Conservation (phyloP, 1,140 invertebrate species). For the Tetragnatha versicolor region DNA sequence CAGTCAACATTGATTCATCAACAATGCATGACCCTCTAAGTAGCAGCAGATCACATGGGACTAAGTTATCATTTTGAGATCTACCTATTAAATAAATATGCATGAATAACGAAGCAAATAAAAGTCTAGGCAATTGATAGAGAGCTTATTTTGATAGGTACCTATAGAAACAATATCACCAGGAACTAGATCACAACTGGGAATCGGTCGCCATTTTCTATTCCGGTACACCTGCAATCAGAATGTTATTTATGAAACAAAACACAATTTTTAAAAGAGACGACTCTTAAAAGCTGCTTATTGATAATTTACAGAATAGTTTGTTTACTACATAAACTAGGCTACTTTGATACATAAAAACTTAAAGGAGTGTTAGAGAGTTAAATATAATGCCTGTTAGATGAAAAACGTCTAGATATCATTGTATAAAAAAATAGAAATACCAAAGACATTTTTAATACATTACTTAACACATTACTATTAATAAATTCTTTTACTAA, state of each 20-base stretch:
- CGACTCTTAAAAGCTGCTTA: neutral
- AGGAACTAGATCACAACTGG: slow-evolving; percentile 88
- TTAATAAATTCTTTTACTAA: too few relatives aligned
- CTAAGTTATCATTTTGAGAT: slow-evolving; percentile 82
- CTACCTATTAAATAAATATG: slow-evolving; percentile 66
- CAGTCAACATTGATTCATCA: slow-evolving; percentile 97
- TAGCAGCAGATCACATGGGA: slow-evolving; percentile 96
- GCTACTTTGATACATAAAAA: too few relatives aligned
- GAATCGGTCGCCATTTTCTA: slow-evolving; percentile 87
- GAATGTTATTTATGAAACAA: neutral
- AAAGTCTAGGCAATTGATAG: too few relatives aligned
- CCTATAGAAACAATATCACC: slow-evolving; percentile 96
- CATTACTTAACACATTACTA: too few relatives aligned
- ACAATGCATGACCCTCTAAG: slow-evolving; percentile 94
- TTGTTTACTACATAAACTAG: too few relatives aligned
- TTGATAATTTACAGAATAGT: neutral
- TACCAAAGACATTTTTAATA: too few relatives aligned
- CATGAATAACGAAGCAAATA: neutral
- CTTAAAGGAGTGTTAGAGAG: too few relatives aligned
- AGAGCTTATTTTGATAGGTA: slow-evolving; percentile 37
- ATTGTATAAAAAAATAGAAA: too few relatives aligned
- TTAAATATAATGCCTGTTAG: too few relatives aligned
- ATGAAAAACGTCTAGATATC: too few relatives aligned
- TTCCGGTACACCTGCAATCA: slow-evolving; percentile 84
- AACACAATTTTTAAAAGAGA: neutral